These are phyloP conservation scores for Conus canariensis DNA, from an alignment of 2,888 invertebrate genomes.

Conservation along the genomic window DNA sequence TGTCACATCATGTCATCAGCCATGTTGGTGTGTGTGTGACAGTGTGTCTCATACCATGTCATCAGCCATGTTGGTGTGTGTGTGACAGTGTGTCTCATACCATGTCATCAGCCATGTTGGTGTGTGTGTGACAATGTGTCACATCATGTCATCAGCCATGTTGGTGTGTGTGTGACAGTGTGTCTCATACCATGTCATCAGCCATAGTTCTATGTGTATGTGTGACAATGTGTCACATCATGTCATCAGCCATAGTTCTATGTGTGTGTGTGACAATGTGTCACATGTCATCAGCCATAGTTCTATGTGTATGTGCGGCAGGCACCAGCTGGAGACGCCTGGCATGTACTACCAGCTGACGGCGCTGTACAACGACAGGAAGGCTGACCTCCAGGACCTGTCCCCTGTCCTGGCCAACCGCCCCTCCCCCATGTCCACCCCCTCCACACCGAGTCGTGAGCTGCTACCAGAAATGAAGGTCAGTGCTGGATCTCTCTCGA, in stretches of 20 bases:
- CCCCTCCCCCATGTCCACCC: slow-evolving; percentile 63
- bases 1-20: too few species aligned
- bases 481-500: neutral
- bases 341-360: slow-evolving; percentile 76
- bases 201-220: neutral
- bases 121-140: too few species aligned
- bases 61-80: neutral
- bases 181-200: too few species aligned
- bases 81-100: too few species aligned
- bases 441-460: slow-evolving; percentile 63
- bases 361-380: slow-evolving; percentile 77
- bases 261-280: neutral
- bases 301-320: slow-evolving; percentile 48
- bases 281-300: too few species aligned
- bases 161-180: too few species aligned
- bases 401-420: slow-evolving; percentile 54
- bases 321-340: slow-evolving; percentile 77
- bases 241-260: neutral
- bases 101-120: too few species aligned
- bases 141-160: too few species aligned
- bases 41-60: too few species aligned
- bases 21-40: neutral
- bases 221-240: neutral
- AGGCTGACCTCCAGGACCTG: slow-evolving; percentile 61
- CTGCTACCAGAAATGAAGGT: slow-evolving; percentile 71